Conservation (phyloP, 1,140 invertebrate genomes). For the Phortica variegata region DNA sequence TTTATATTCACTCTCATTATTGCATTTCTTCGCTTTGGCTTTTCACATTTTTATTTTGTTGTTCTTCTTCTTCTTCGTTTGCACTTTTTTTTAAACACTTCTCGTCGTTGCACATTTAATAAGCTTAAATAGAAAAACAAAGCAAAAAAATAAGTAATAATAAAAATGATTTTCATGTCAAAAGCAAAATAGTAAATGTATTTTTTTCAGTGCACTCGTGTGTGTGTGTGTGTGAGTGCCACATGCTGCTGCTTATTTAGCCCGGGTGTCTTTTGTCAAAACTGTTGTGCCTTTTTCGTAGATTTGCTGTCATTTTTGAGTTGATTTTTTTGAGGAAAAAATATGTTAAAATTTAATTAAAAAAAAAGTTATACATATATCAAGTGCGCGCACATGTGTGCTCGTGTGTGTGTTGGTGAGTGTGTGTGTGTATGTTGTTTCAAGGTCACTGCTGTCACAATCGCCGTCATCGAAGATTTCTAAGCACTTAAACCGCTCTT, state of each 20-base stretch:
- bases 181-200: no score
- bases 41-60: not conserved
- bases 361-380: slow-evolving; percentile 36
- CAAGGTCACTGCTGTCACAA: slow-evolving; percentile 15
- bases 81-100: no score
- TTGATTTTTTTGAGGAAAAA: slow-evolving; percentile 38
- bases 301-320: slow-evolving; percentile 36
- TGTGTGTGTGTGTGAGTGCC: no score
- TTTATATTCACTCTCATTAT: slow-evolving; percentile 5
- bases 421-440: slow-evolving; percentile 5
- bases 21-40: not conserved
- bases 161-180: no score
- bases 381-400: slow-evolving; percentile 19
- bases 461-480: slow-evolving; percentile 7
- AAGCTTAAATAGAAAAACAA: no score
- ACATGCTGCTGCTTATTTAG: no score
- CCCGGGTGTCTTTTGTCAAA: no score
- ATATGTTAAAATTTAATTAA: slow-evolving; percentile 50
- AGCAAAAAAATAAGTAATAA: no score
- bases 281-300: slow-evolving; percentile 21
- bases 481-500: no score
- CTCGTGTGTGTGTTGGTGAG: not conserved
- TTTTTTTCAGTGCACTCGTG: no score
- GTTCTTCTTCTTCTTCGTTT: slow-evolving; percentile 6
- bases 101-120: no score